phyloP scores from a whole-genome alignment of 2,113 vertebrate species.

The Platycercus adscitus region DNA sequence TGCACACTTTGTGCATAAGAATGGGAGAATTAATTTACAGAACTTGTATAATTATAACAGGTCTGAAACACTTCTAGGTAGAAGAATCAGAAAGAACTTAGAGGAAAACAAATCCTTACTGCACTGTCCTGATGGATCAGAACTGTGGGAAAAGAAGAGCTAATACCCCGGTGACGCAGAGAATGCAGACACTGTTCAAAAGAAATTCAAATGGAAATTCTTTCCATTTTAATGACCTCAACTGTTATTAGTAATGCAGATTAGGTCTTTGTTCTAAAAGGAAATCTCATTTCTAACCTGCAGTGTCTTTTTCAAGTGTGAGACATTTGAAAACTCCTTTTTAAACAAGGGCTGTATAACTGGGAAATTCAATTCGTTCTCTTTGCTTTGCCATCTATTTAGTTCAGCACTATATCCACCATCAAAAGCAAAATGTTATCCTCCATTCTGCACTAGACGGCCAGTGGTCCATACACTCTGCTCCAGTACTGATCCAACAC shows the following conservation, averaged over 20 bases:
- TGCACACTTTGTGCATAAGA: not conserved
- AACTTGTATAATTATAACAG: not conserved
- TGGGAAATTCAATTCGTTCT: not conserved
- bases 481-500: not conserved
- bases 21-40: not conserved
- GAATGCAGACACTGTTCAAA: not conserved
- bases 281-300: conserved; percentile 12
- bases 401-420: not conserved
- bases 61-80: not conserved
- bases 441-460: not conserved
- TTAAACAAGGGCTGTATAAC: not conserved
- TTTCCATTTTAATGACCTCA: not conserved
- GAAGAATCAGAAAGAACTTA: not conserved
- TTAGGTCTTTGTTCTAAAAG: conserved; percentile 31
- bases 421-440: not conserved
- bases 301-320: not conserved
- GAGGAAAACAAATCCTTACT: not conserved
- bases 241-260: conserved; percentile 42
- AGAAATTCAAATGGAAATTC: conserved; percentile 21
- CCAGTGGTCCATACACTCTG: not conserved
- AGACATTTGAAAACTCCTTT: not conserved
- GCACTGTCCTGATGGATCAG: not conserved
- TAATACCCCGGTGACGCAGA: not conserved
- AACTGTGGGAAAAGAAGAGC: not conserved
- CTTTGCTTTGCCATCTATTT: not conserved